Evolutionary conservation across 1,140 invertebrate genomes (phyloP), one percentile per base, ranked within the genome.

Genomic region (Diorhabda sublineata): DNA sequence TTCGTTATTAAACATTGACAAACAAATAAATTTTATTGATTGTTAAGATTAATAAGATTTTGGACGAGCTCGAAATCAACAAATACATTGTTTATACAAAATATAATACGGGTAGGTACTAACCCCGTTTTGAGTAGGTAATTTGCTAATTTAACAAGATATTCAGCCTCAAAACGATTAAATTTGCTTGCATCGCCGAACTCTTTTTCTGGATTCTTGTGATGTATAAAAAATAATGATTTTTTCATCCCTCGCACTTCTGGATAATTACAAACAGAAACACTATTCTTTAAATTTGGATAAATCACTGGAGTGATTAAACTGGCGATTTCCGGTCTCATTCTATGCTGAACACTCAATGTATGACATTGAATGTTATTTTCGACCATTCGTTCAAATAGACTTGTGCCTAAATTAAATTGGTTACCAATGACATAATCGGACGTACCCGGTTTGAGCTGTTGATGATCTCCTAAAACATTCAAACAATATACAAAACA

Each of bases 351-450:
- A 4, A 85, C 82, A 59, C 78, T 74, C 2, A 90, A 81, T 3
- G 81, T 78, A 4, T 82, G 77, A 69, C 81, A 85, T 58, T 85
- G 82, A 4, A 88, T 80, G 0, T 83, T 81, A 75, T 88, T 88
- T 8, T 78, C 82, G 11, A 91, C 84, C 81, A 92, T 85, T 47
- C 91, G 84, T 78, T 92, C 90, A 78, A 92, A 92, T 44, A 93
- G 80, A 2, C 91, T 92, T 47, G 92, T 84, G 62, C 92, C 88
- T n/a, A 74, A 59, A 11, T 68, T 65, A 88, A 67, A 77, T 61
- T 87, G 74, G 68, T 80, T 85, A 42, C 86, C 86, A 58, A 91
- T 77, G 56, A 81, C 76, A 76, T 86, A 87, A 62, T 85, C 84
- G 5, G 88, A 84, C 3, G 87, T 86, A 26, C 82, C 85, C 0